phyloP scores from a whole-genome alignment of 2,797 vertebrate species.

The Sebastiscus albofasciatus region DNA sequence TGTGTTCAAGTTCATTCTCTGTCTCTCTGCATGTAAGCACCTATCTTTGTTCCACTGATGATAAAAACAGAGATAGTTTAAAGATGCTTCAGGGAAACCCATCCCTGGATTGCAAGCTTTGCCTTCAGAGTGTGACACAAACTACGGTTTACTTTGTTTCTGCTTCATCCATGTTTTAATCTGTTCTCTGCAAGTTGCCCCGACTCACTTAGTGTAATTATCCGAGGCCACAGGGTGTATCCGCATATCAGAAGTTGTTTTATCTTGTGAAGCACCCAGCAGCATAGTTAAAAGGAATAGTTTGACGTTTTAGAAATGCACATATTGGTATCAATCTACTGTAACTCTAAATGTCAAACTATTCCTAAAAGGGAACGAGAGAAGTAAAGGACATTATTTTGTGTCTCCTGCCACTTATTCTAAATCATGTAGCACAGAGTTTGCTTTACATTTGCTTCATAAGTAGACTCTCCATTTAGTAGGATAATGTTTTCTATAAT shows the following conservation, averaged over 20 bases:
- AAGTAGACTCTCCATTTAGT: not conserved
- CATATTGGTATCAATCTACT: too few species aligned
- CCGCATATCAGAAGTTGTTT: not conserved
- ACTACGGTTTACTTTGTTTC: not conserved
- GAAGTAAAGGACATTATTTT: not conserved
- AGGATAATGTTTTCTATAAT: not conserved
- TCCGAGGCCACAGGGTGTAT: not conserved
- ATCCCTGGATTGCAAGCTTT: not conserved
- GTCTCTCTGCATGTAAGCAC: not conserved
- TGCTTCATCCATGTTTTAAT: constrained; percentile 1
- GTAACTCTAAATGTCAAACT: not conserved
- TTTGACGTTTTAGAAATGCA: not conserved
- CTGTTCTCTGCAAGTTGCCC: not conserved
- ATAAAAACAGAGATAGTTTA: not conserved
- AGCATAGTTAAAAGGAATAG: not conserved
- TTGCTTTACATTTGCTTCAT: not conserved
- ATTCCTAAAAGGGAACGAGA: not conserved
- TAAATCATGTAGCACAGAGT: constrained; percentile 1
- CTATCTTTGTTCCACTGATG: not conserved
- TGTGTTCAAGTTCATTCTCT: not conserved
- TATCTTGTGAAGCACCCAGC: too few species aligned
- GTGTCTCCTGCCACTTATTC: not conserved
- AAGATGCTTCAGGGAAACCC: not conserved
- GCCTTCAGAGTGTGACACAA: not conserved
- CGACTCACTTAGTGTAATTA: not conserved